Evolutionary conservation across 2,888 invertebrate species (phyloP).

Genomic region (Drosophila koepferae): DNA sequence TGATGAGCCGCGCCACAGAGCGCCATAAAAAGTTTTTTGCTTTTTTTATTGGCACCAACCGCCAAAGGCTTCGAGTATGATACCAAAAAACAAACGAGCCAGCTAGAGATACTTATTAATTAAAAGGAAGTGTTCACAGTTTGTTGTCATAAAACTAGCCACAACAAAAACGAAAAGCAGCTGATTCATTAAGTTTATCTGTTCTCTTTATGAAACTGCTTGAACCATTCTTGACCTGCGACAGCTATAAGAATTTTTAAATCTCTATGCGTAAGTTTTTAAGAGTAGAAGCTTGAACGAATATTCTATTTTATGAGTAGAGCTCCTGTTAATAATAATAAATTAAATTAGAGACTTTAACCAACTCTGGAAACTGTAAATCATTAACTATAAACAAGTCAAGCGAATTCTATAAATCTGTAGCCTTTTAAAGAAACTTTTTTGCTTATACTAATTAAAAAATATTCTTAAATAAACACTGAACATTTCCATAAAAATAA

Average conservation of each 20-base stretch:
- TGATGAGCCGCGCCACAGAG: slow-evolving; percentile 44
- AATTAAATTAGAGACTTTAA: not conserved
- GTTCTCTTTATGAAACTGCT: not conserved
- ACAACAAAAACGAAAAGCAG: not conserved
- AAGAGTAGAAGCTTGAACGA: not conserved
- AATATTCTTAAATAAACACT: no score
- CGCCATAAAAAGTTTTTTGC: slow-evolving; percentile 54
- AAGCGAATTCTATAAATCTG: not conserved
- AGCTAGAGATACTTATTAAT: slow-evolving; percentile 47
- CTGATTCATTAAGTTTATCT: slow-evolving; percentile 21
- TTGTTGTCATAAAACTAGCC: not conserved
- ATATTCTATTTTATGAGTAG: not conserved
- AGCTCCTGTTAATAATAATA: not conserved
- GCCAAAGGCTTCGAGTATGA: slow-evolving; percentile 33
- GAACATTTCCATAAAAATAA: not conserved
- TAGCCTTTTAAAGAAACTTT: not conserved
- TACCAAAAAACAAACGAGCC: slow-evolving; percentile 17
- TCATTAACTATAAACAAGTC: not conserved
- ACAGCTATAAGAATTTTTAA: not conserved
- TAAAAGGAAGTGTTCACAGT: slow-evolving; percentile 63
- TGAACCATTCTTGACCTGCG: slow-evolving; percentile 2
- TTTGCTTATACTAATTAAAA: no score
- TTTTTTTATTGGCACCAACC: slow-evolving; percentile 39
- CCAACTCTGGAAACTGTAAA: not conserved
- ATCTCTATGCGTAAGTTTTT: no score